Evolutionary conservation across 2,888 invertebrate species (phyloP).

Genomic region (Heliconius ethilla): DNA sequence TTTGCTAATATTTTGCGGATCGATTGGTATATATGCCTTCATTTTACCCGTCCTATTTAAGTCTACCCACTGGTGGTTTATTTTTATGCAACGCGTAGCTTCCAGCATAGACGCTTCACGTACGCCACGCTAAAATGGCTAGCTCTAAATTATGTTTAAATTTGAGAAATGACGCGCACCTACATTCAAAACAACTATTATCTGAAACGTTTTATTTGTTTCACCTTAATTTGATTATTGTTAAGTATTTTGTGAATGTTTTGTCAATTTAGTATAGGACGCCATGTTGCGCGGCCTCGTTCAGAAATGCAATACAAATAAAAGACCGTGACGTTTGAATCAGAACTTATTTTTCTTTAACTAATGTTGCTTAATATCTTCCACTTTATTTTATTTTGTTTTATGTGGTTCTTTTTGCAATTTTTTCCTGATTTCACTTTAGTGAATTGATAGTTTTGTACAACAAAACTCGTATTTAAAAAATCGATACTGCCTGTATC

Average conservation of each 20-base stretch:
- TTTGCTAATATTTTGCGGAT: conserved; percentile 69
- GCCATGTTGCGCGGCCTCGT: conserved; percentile 49
- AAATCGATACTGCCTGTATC: neutral
- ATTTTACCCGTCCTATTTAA: conserved; percentile 53
- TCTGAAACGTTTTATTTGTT: conserved; percentile 53
- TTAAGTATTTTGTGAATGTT: conserved; percentile 44
- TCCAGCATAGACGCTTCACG: conserved; percentile 54
- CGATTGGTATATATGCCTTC: conserved; percentile 63
- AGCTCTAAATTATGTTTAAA: conserved; percentile 42
- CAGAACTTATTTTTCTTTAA: neutral
- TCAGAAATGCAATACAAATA: conserved; percentile 43
- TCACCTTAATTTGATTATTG: conserved; percentile 43
- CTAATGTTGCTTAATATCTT: neutral
- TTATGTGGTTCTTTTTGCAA: neutral
- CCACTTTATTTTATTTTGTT: conserved; percentile 60
- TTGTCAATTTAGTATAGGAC: conserved; percentile 45
- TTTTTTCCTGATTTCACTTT: neutral
- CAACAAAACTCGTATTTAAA: neutral
- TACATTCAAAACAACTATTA: conserved; percentile 52
- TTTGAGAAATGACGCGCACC: conserved; percentile 54
- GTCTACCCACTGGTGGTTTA: conserved; percentile 63
- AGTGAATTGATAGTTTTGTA: neutral
- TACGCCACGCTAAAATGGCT: conserved; percentile 56
- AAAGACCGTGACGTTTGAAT: conserved; percentile 24
- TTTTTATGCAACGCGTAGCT: conserved; percentile 61